Percentiles rank a stretch among this genome's conserved stretches.
Conservation (phyloP, 2,888 invertebrate species). For the Rotaria magnacalcarata region DNA sequence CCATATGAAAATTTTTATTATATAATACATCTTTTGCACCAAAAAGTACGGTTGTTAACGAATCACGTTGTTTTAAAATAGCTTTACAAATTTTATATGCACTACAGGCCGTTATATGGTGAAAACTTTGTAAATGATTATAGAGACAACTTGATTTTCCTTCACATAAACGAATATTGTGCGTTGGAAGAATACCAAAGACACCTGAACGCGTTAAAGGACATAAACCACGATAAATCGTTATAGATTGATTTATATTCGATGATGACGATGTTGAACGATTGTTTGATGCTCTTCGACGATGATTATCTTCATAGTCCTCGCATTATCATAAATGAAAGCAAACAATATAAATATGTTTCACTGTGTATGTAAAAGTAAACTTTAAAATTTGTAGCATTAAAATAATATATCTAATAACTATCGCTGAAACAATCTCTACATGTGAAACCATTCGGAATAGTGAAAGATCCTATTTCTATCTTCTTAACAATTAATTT, state of each 20-base stretch:
- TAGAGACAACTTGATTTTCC: not conserved
- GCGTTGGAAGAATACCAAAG: not conserved
- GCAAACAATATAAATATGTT: too few relatives aligned
- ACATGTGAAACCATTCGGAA: too few relatives aligned
- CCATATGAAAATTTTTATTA: not conserved
- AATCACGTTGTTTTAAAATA: not conserved
- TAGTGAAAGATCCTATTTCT: too few relatives aligned
- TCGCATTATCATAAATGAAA: not conserved
- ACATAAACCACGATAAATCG: not conserved
- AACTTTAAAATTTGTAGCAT: too few relatives aligned
- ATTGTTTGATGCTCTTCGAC: not conserved
- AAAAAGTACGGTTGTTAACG: not conserved
- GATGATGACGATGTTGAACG: not conserved
- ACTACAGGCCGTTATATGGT: slow-evolving; percentile 23
- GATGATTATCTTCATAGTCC: not conserved
- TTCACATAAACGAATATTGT: not conserved
- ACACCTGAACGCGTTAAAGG: not conserved
- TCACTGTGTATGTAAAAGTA: too few relatives aligned
- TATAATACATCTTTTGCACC: not conserved
- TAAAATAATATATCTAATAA: too few relatives aligned
- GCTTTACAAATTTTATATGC: slow-evolving; percentile 12
- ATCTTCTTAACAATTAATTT: too few relatives aligned
- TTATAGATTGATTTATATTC: not conserved
- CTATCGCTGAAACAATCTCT: too few relatives aligned
- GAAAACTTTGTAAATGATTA: slow-evolving; percentile 34